Conservation (phyloP, 1,140 invertebrate genomes). For the Eufriesea mexicana region DNA sequence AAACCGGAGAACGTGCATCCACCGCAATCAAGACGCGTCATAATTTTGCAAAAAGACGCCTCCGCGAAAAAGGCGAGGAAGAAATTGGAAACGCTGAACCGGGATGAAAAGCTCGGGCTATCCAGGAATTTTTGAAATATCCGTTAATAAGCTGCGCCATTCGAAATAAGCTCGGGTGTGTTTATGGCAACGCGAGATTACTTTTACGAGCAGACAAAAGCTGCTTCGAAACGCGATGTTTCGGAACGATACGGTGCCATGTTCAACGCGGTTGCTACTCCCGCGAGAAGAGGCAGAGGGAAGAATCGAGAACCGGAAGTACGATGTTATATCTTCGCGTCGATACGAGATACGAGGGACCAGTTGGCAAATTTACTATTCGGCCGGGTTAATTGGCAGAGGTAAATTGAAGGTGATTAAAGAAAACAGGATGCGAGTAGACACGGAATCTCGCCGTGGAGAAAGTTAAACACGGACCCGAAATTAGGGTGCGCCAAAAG, state of each 20-base stretch:
- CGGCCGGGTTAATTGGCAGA: not conserved
- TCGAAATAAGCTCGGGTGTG: not conserved
- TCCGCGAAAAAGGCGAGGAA: too few relatives aligned
- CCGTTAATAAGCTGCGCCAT: not conserved
- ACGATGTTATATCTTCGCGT: not conserved
- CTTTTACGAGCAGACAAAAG: not conserved
- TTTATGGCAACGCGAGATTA: not conserved
- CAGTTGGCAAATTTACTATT: not conserved
- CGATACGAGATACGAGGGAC: not conserved
- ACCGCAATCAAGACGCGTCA: not conserved
- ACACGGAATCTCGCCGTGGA: not conserved
- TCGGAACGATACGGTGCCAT: not conserved
- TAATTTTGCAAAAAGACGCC: not conserved
- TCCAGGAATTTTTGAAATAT: not conserved
- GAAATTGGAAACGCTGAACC: not conserved
- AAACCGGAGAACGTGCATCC: not conserved
- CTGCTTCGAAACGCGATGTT: not conserved
- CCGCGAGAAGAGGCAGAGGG: too few relatives aligned
- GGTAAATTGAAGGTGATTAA: conserved; percentile 4
- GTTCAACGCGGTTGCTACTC: too few relatives aligned
- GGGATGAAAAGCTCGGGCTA: not conserved
- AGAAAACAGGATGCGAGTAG: not conserved
- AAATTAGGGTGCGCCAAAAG: not conserved
- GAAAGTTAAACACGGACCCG: not conserved
- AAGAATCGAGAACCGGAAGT: not conserved